Base-by-base conservation (phyloP, 2,888 invertebrate genomes). In the Conchocele bisecta region DNA sequence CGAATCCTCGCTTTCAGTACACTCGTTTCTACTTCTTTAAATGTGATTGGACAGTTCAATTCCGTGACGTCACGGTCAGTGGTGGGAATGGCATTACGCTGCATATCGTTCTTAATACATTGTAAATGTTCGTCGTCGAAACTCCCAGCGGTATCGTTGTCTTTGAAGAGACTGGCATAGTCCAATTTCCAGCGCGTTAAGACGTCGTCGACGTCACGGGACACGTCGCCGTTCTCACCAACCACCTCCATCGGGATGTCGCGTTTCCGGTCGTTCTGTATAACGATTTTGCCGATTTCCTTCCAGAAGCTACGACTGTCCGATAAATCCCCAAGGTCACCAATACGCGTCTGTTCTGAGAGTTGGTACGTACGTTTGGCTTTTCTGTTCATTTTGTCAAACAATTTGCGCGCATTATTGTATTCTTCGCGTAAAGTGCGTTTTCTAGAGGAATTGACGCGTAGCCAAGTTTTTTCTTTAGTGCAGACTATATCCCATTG, bases 231-330 rank as follows among this genome's bases (percentile, higher is more conserved):
- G 35, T 56, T 26, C 7, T 46, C 35, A 13, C 48, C 56, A 1
- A 37, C 26, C 28, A 64, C 48, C 39, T 64, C 64, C 28, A 54
- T 44, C 2, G 48, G 64, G n/a, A 64, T 64, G 6, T 17, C 22
- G 31, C 24, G 7, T 26, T 56, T 31, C 15, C 54, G 13, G 13
- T 64, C 48, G 31, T 63, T 44, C 2, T 53, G 35, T 13, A 63
- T 24, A 4, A 50, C 37, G 11, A 56, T 54, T 56, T 54, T 64
- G n/a, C 64, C 64, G 5, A 56, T 56, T 2, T 26, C 11, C 29
- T 56, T 64, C 64, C 56, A 64, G 15, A 64, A 64, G 11, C 54
- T 48, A 20, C 48, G 28, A 17, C 37, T 31, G 17, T 56, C 53
- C 9, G 20, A 22, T 15, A 46, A 35, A 13, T 33, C 44, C 2